A percentile compares a stretch with the other conserved stretches of the same genome.
Evolutionary conservation across 92 coral and sea anemone genomes (phyloP).

Genomic region (Ricordea florida): DNA sequence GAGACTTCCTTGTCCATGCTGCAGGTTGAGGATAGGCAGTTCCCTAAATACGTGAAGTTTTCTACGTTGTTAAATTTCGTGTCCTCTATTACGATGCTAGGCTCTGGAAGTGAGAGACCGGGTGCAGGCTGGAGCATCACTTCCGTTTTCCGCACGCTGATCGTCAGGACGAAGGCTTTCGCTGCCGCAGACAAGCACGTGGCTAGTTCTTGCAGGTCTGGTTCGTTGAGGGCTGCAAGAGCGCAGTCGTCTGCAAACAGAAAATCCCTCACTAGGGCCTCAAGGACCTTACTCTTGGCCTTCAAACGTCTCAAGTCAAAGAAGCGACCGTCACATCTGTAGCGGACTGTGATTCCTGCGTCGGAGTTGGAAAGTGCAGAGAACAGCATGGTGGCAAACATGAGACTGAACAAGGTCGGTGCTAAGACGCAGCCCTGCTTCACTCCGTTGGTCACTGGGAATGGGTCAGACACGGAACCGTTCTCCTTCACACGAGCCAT

Average conservation of each 20-base stretch:
- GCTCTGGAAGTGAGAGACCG: too few species aligned
- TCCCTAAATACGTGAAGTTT: slow-evolving; percentile 33
- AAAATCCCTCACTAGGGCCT: slow-evolving; percentile 3
- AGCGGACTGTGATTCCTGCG: too few species aligned
- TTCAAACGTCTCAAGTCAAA: slow-evolving; percentile 4
- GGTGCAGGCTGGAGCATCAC: too few species aligned
- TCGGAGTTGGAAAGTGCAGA: too few species aligned
- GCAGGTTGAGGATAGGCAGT: not conserved
- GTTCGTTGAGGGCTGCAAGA: slow-evolving; percentile 1
- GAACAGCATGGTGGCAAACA: too few species aligned
- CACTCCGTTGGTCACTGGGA: too few species aligned
- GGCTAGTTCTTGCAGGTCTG: slow-evolving; percentile 24
- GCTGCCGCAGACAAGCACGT: not conserved
- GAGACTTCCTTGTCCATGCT: slow-evolving; percentile 23
- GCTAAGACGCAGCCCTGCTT: too few species aligned
- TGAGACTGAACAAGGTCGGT: too few species aligned
- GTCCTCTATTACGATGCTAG: too few species aligned
- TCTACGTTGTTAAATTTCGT: not conserved
- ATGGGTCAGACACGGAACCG: too few species aligned
- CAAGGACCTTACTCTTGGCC: slow-evolving; percentile 1
- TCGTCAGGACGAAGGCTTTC: slow-evolving; percentile 3
- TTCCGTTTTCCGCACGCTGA: too few species aligned
- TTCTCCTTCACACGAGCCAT: too few species aligned
- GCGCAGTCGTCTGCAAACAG: slow-evolving; percentile 36
- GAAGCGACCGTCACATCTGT: slow-evolving; percentile 12